Conservation (phyloP, 2,888 invertebrate genomes). For the Latrodectus elegans region DNA sequence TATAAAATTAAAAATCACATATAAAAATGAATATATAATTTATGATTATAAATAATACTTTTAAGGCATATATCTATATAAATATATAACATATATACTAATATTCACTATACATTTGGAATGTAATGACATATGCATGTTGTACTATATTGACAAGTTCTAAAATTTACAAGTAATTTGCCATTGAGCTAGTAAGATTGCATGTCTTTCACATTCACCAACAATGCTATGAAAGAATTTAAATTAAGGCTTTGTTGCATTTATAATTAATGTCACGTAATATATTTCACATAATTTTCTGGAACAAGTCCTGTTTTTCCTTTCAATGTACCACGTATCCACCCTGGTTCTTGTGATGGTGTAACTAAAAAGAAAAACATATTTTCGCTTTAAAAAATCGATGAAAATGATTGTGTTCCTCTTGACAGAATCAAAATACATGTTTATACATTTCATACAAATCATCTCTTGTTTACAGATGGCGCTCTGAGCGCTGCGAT, state of each 20-base stretch:
- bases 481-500: too few relatives aligned
- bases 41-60: constrained; percentile 27
- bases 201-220: constrained; percentile 28
- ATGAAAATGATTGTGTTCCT: too few relatives aligned
- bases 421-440: too few relatives aligned
- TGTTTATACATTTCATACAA: too few relatives aligned
- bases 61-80: neutral
- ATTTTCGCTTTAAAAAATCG: neutral
- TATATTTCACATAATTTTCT: constrained; percentile 78
- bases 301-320: constrained; percentile 92
- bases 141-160: neutral
- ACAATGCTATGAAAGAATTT: neutral
- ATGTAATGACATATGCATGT: constrained; percentile 2
- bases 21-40: constrained; percentile 19
- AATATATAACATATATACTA: neutral
- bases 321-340: constrained; percentile 95
- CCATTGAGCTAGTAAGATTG: constrained; percentile 24
- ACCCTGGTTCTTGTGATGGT: constrained; percentile 95
- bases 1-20: constrained; percentile 6
- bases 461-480: too few relatives aligned
- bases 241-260: neutral
- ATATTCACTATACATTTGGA: constrained; percentile 7
- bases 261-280: constrained; percentile 28
- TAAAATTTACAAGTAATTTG: constrained; percentile 21
- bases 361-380: constrained; percentile 80